Percentiles rank a stretch among this genome's conserved stretches.
Evolutionary conservation across 2,888 invertebrate genomes (phyloP).

Genomic region (Dendrolimus pini): DNA sequence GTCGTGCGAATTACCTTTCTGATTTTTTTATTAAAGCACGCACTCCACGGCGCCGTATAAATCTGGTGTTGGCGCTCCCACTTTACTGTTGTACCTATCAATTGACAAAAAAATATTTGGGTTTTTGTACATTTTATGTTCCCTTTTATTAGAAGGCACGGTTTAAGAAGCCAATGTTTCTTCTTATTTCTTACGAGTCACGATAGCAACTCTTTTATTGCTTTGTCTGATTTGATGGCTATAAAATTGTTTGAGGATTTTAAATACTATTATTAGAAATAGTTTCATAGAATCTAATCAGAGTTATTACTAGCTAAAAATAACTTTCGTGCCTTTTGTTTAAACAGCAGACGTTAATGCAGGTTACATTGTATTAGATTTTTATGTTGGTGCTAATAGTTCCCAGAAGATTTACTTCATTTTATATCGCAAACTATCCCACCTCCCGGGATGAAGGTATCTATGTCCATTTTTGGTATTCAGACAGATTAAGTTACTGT

Average conservation of each 20-base stretch:
- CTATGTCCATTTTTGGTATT: too few relatives aligned
- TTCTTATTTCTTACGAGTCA: conserved; percentile 3
- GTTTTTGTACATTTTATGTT: conserved; percentile 47
- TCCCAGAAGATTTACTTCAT: too few relatives aligned
- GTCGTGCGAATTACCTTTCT: conserved; percentile 68
- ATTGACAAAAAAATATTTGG: conserved; percentile 55
- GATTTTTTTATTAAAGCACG: conserved; percentile 69
- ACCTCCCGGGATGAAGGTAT: too few relatives aligned
- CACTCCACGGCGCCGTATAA: conserved; percentile 68
- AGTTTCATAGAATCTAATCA: too few relatives aligned
- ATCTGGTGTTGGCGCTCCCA: conserved; percentile 62
- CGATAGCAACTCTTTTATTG: not conserved
- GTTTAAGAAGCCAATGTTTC: conserved; percentile 26
- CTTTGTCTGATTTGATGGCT: not conserved
- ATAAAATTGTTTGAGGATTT: not conserved
- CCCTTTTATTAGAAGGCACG: conserved; percentile 44
- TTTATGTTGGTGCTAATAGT: too few relatives aligned
- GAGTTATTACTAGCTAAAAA: too few relatives aligned
- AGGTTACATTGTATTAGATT: too few relatives aligned
- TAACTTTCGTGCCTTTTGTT: too few relatives aligned
- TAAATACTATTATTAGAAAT: too few relatives aligned
- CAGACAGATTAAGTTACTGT: too few relatives aligned
- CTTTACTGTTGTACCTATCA: conserved; percentile 61
- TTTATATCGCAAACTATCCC: too few relatives aligned
- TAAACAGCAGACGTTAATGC: too few relatives aligned